Conservation (phyloP, 2,113 vertebrate species). For the Raja brachyura region DNA sequence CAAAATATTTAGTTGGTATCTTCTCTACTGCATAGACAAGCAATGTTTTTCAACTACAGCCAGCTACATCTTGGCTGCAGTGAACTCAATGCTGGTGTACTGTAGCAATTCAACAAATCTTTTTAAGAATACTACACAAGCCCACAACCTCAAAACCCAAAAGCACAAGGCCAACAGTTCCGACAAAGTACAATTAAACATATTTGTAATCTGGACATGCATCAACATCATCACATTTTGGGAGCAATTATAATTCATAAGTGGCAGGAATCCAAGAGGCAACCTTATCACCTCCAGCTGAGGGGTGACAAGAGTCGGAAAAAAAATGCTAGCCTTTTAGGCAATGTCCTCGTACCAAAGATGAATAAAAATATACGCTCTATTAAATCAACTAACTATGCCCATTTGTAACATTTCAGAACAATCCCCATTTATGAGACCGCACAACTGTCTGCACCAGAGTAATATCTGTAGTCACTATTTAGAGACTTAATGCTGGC, state of each 20-base stretch:
- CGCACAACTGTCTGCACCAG: not conserved
- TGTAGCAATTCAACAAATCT: not conserved
- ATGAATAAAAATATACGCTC: not conserved
- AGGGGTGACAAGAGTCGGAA: not conserved
- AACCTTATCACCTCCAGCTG: not conserved
- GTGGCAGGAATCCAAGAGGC: not conserved
- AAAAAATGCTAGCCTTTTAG: not conserved
- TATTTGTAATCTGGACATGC: not conserved
- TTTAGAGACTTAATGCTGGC: not conserved
- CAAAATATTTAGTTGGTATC: not conserved
- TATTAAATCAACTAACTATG: not conserved
- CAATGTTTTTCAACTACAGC: not conserved
- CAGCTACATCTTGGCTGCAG: not conserved
- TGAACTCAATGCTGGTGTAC: not conserved
- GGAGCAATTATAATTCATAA: not conserved
- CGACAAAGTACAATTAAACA: not conserved
- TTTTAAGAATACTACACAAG: not conserved
- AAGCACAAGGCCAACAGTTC: not conserved
- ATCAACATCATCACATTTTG: not conserved
- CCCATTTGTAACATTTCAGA: not conserved
- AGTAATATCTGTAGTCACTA: not conserved
- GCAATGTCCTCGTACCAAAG: not conserved
- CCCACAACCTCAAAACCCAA: not conserved
- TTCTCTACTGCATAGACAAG: not conserved
- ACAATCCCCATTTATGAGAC: not conserved